phyloP scores from a whole-genome alignment of 2,888 invertebrate species.

The Apomyelois bistriatella region DNA sequence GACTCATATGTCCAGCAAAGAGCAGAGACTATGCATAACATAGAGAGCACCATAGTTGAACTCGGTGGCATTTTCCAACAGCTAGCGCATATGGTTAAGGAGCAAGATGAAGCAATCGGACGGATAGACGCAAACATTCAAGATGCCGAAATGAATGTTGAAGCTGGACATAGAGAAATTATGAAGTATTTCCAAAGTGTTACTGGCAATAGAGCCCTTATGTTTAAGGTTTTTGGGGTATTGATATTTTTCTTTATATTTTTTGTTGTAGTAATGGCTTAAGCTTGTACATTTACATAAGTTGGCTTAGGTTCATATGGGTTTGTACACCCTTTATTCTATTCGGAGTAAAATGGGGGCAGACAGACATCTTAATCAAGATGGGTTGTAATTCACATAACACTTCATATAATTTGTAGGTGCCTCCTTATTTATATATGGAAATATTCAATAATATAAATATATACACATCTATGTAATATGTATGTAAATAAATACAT shows the following conservation, averaged over 20 bases:
- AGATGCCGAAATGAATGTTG: constrained; percentile 97
- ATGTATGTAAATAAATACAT: background rate
- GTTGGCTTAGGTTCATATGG: background rate
- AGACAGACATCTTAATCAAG: background rate
- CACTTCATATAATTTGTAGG: background rate
- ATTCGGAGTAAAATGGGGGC: too few relatives aligned
- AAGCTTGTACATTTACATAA: constrained; percentile 23
- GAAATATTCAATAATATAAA: background rate
- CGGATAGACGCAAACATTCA: constrained; percentile 98
- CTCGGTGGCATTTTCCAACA: constrained; percentile 99
- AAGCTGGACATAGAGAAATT: constrained; percentile 98
- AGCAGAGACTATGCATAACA: constrained; percentile 99
- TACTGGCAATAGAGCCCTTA: constrained; percentile 98
- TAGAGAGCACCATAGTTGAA: constrained; percentile 99
- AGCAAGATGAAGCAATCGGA: constrained; percentile 98
- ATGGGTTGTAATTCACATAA: background rate
- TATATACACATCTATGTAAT: background rate
- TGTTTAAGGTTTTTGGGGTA: constrained; percentile 99
- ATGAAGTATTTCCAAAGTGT: constrained; percentile 98
- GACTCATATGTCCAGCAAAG: constrained; percentile 95
- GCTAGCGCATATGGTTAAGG: constrained; percentile 97
- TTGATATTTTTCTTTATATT: constrained; percentile 99
- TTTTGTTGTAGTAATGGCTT: constrained; percentile 97
- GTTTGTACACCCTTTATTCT: too few relatives aligned
- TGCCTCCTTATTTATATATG: background rate